Evolutionary conservation across 2,797 vertebrate genomes (phyloP), one percentile per base, ranked within the genome.

Genomic region (Scleropages formosus): DNA sequence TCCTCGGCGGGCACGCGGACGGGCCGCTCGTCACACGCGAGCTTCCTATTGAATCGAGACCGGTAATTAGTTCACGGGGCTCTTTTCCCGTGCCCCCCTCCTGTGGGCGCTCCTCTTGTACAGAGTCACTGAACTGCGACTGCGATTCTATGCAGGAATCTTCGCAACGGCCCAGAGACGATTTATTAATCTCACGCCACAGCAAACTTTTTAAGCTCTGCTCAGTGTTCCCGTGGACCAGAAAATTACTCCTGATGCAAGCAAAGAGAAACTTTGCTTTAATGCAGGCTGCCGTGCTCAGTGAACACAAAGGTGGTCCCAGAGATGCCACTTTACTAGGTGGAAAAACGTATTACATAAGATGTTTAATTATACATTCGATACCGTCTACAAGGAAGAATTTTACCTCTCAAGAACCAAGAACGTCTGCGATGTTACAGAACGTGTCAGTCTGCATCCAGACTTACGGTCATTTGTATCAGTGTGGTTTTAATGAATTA

Each of bases 281-380:
- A 16, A 26, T 39, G 4, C n/a, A 62, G 24, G n/a, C 9, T 31
- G 15, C 53, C 20, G 27, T 6, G 10, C 16, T 39, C 31, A 4
- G 1, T 0, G n/a, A 22, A 27, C 71, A 8, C 58, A 58, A 71
- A 71, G 61, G 26, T 31, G 9, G 44, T 16, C 18, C 20, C 15
- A 13, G n/a, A 24, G 1, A 58, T 39, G 18, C 18, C 18, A 22
- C 9, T 15, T 56, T 39, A 26, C 31, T 61, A 44, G 72, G 53
- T 73, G 71, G 71, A 73, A 73, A 77, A 73, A 46, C 63, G 27
- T 31, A 67, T 77, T 73, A 68, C 44, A 13, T 7, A 53, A 78
- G 22, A 78, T 20, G 53, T 31, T 7, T 12, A 72, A 46, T 77
- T 74, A 68, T 65, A 67, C 18, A 63, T 24, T 8, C 4, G 75